Percentiles rank a stretch among this genome's conserved stretches.
phyloP scores from a whole-genome alignment of 1,140 invertebrate genomes.

The Aricia agestis region DNA sequence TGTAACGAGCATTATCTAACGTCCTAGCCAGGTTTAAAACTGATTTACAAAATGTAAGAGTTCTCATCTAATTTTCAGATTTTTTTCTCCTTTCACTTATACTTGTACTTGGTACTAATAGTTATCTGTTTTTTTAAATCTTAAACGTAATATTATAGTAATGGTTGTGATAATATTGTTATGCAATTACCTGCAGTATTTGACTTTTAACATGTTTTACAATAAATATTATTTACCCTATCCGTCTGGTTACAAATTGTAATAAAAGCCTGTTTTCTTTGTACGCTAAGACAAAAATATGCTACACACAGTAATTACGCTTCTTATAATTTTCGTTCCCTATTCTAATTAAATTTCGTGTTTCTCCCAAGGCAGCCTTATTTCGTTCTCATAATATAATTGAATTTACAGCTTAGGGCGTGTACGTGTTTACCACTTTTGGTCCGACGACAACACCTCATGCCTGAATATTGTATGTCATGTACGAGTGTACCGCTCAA shows the following conservation, averaged over 20 bases:
- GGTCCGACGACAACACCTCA: conserved; percentile 11
- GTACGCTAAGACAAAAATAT: not conserved
- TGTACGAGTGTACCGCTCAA: not conserved
- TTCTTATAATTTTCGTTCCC: conserved; percentile 7
- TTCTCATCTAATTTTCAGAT: too few species aligned
- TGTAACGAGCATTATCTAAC: conserved; percentile 4
- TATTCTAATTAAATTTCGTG: conserved; percentile 13
- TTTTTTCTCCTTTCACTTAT: too few species aligned
- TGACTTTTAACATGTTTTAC: too few species aligned
- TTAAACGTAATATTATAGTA: too few species aligned
- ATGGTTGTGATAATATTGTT: too few species aligned
- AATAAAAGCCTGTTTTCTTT: not conserved
- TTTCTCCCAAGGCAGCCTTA: conserved; percentile 8
- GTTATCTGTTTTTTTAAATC: too few species aligned
- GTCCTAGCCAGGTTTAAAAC: not conserved
- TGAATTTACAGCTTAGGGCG: conserved; percentile 16
- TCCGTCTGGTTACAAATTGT: too few species aligned
- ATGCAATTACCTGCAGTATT: too few species aligned
- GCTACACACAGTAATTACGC: not conserved
- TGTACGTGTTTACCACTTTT: conserved; percentile 10
- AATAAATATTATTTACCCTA: too few species aligned
- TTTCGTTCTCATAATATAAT: conserved; percentile 14
- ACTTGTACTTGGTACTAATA: too few species aligned
- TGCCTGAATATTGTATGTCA: conserved; percentile 1
- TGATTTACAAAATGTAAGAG: not conserved